Evolutionary conservation across 2,888 invertebrate species (phyloP).

Genomic region (Trissonchulus latispiculum): DNA sequence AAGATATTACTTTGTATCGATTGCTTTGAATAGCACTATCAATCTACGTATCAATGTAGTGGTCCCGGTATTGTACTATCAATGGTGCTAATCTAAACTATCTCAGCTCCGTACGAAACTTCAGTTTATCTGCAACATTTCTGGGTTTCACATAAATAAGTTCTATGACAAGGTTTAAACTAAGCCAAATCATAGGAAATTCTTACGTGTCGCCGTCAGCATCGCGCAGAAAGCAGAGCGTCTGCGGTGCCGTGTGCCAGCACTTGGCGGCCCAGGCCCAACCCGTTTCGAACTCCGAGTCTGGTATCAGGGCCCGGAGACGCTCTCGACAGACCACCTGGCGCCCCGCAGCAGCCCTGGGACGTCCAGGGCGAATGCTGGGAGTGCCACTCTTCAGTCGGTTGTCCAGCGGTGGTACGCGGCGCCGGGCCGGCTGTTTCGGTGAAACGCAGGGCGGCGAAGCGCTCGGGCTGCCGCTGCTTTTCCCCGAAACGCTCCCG

Average conservation of each 20-base stretch:
- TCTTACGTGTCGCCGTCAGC: conserved; percentile 37
- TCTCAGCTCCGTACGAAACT: no score
- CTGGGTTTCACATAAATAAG: background rate
- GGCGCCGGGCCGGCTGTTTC: background rate
- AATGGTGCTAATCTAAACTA: no score
- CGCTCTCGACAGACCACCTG: conserved; percentile 28
- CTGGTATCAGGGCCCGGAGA: conserved; percentile 33
- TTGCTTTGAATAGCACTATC: no score
- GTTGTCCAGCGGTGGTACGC: background rate
- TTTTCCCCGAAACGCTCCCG: conserved; percentile 23
- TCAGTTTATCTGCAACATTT: no score
- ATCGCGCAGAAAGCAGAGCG: conserved; percentile 33
- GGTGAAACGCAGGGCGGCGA: background rate
- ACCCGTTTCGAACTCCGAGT: conserved; percentile 36
- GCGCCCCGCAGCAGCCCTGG: conserved; percentile 32
- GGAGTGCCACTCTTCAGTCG: background rate
- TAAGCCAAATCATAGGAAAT: background rate
- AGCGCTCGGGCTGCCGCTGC: background rate
- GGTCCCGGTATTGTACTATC: no score
- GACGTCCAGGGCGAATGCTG: background rate
- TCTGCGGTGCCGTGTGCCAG: conserved; percentile 31
- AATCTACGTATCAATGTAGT: no score
- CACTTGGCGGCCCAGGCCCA: conserved; percentile 40
- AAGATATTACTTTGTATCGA: no score
- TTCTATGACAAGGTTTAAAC: background rate